Evolutionary conservation across 1,140 invertebrate species (phyloP).

Genomic region (Acromyrmex charruanus): DNA sequence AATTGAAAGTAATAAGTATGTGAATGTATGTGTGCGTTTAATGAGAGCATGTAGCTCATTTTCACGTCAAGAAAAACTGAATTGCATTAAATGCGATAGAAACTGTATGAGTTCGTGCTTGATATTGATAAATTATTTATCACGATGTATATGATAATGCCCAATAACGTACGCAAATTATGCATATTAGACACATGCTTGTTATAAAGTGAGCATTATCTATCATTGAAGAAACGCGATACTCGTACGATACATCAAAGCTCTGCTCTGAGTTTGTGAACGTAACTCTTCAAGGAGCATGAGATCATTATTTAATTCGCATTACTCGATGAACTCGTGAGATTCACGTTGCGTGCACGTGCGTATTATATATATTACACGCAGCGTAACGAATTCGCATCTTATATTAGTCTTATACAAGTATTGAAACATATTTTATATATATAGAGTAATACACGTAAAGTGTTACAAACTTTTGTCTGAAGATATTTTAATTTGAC

Average conservation of each 20-base stretch:
- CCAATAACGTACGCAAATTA: neutral
- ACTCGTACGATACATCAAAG: constrained; percentile 4
- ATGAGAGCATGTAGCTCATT: neutral
- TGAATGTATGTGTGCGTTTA: neutral
- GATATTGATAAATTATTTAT: constrained; percentile 33
- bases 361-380: neutral
- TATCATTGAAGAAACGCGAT: neutral
- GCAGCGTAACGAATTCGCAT: constrained; percentile 4
- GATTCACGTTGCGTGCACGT: constrained; percentile 38
- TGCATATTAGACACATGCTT: neutral
- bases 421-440: neutral
- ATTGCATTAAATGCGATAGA: constrained; percentile 38
- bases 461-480: too few species aligned
- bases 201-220: neutral
- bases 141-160: neutral
- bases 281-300: constrained; percentile 3
- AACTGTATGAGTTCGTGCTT: neutral
- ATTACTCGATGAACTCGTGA: constrained; percentile 42
- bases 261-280: constrained; percentile 1
- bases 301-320: constrained; percentile 55
- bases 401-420: neutral
- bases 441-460: neutral
- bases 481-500: too few species aligned
- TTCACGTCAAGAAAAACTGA: neutral
- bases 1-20: neutral